Base-by-base conservation (phyloP, 2,113 vertebrate species). In the Scortum barcoo region DNA sequence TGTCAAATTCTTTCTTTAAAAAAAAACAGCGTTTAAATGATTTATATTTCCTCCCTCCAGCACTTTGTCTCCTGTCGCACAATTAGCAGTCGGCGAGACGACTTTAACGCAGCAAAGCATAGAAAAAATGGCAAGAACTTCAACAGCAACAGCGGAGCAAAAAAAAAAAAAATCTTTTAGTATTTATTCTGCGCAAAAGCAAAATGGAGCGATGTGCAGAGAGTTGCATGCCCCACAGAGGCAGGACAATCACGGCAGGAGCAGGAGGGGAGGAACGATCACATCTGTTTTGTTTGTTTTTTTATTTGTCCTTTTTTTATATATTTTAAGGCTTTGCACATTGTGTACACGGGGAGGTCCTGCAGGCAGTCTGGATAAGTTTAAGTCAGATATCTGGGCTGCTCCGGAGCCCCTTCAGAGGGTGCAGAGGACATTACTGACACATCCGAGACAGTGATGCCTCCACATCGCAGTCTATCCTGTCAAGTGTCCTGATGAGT, bases 141-240 rank as follows among this genome's bases (percentile, higher is more conserved):
- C 0, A 65, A 5, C 30, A 3, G 28, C 36, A 71, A 56, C 20
- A 60, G 30, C 0, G 30, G 4, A 36, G 5, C 8, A 62, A 44
- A 36, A 63, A 65, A 36, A 36, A 62, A 44, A 36, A 63, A 65
- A 36, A 36, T 60, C 36, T 50, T 51, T 66, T 66, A 44, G 40
- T 50, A 40, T 78, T 66, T 26, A 78, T 72, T 72, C 65, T 89
- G 87, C 74, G 72, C 85, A 87, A 62, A 83, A 46, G 62, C 86
- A 83, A 87, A 86, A 88, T 87, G 74, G 78, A 88, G 79, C 80
- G 61, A 88, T 63, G n/a, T 77, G 83, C 73, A 77, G 61, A 80
- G 57, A 81, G 72, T 80, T 82, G 44, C 65, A 76, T 80, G 73
- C 76, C 76, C 69, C 19, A 36, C 75, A 84, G 78, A 67, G 76